Base-by-base conservation (phyloP, 2,797 vertebrate species). In the Distichodus sexfasciatus region DNA sequence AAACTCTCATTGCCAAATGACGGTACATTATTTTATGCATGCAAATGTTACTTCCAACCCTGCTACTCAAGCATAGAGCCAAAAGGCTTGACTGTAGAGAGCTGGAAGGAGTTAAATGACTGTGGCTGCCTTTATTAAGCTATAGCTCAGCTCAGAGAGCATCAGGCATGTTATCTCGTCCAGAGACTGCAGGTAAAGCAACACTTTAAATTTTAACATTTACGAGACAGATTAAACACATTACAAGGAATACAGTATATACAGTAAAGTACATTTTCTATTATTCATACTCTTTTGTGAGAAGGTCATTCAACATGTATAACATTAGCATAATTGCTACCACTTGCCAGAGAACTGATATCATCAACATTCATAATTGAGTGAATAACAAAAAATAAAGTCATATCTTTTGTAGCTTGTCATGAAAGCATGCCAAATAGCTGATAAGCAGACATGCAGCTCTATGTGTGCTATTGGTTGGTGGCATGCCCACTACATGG, bases 61-160 rank as follows among this genome's bases (percentile, higher is more conserved):
- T 87, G 87, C 85, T 35, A 88, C 76, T 75, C 79, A 76, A 86
- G 87, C 87, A 84, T 7, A 90, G 87, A 89, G 87, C 77, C 87
- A 90, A 91, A 91, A 86, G 85, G 84, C 81, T 84, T 88, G 85
- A 87, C n/a, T n/a, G n/a, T n/a, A 76, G 87, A 88, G 84, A 83
- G 79, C 81, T 61, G 3, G 91, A 91, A 92, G 91, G 77, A 84
- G 79, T 14, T 21, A 40, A 66, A 54, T 51, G 51, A 43, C 50
- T 50, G 66, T 76, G 83, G 74, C 75, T 81, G 17, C 77, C 87
- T 92, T 92, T 90, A 91, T 91, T 91, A 90, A 85, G 76, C 68
- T 87, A 85, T 86, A 87, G 84, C 85, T 88, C 81, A 77, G 79
- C 82, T 77, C 55, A 12, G 61, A 59, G 61, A 57, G 50, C 51